phyloP scores from a whole-genome alignment of 2,113 vertebrate species.

The Neolamprologus sp. region DNA sequence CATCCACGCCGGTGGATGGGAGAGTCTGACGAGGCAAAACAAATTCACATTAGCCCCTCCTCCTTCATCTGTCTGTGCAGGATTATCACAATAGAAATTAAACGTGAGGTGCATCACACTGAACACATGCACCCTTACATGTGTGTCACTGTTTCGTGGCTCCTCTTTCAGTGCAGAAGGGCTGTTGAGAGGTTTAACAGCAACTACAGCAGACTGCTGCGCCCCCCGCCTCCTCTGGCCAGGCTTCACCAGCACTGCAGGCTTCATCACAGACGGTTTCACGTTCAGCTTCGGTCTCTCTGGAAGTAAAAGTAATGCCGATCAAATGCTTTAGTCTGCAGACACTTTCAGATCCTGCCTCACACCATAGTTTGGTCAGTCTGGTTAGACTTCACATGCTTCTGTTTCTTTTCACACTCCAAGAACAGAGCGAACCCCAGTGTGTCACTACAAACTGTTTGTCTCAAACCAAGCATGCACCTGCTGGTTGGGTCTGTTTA shows the following conservation, averaged over 20 bases:
- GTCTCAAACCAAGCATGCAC: neutral
- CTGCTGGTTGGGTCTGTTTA: neutral
- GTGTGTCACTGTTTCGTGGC: neutral
- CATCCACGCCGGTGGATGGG: neutral
- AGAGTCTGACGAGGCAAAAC: neutral
- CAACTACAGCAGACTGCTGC: conserved; percentile 76
- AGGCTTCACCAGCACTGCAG: conserved; percentile 60
- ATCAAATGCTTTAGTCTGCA: neutral
- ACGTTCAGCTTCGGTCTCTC: conserved; percentile 83
- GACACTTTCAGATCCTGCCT: rapidly evolving
- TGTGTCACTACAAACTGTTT: neutral
- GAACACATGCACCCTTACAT: conserved; percentile 4
- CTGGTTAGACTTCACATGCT: neutral
- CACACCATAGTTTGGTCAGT: neutral
- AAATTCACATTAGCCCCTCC: neutral
- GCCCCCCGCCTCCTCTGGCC: conserved; percentile 72
- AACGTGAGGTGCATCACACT: neutral
- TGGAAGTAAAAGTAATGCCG: conserved; percentile 32
- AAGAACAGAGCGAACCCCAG: neutral
- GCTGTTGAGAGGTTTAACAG: conserved; percentile 80
- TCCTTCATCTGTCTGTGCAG: neutral
- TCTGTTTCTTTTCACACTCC: neutral
- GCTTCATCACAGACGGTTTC: conserved; percentile 79
- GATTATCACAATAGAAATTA: neutral
- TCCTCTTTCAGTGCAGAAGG: neutral